A percentile compares a stretch with the other conserved stretches of the same genome.
Conservation (phyloP, 2,888 invertebrate species). For the Chironomus tentans region DNA sequence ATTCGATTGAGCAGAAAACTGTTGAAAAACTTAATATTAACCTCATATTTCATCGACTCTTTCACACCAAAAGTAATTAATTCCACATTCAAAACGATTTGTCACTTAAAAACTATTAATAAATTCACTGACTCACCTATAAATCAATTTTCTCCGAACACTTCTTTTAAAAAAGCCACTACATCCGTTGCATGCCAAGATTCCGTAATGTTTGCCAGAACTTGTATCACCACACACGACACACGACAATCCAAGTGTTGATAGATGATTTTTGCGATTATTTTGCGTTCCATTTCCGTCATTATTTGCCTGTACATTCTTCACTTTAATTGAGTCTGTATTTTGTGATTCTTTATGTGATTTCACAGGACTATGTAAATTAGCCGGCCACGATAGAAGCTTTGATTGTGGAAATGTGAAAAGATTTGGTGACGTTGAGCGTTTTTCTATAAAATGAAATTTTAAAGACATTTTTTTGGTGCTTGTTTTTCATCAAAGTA, state of each 20-base stretch:
- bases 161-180: constrained; percentile 98
- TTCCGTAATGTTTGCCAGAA: constrained; percentile 96
- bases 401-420: constrained; percentile 13
- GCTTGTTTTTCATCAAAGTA: no score
- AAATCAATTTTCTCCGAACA: constrained; percentile 90
- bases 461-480: not conserved
- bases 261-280: constrained; percentile 17
- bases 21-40: no score
- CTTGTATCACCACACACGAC: constrained; percentile 96
- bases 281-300: not conserved
- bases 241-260: constrained; percentile 71
- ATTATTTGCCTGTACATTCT: not conserved
- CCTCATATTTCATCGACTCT: no score
- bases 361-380: constrained; percentile 1
- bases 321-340: not conserved
- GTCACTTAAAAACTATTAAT: no score
- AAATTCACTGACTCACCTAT: constrained; percentile 58
- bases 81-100: not conserved
- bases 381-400: constrained; percentile 10
- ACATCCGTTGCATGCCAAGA: constrained; percentile 97
- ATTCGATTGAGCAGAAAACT: no score
- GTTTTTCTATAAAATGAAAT: not conserved
- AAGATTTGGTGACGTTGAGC: constrained; percentile 6
- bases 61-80: not conserved
- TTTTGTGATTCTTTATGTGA: constrained; percentile 1